phyloP scores from a whole-genome alignment of 2,797 vertebrate species.

The Sebastes wilsoni region DNA sequence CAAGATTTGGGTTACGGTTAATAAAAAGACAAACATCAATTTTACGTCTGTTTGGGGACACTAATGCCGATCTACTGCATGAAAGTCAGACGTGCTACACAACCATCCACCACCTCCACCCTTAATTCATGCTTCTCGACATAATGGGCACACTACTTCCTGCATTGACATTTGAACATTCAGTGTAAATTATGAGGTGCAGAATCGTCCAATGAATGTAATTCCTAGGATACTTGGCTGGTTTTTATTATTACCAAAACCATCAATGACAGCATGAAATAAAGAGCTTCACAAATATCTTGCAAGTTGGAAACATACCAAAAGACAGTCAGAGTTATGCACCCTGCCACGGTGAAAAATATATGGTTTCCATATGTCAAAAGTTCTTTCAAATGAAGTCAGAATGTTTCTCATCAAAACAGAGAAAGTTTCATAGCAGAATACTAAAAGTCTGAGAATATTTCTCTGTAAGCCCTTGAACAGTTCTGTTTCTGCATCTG shows the following conservation, averaged over 20 bases:
- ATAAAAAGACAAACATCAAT: not conserved
- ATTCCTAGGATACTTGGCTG: not conserved
- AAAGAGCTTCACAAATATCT: constrained; percentile 3
- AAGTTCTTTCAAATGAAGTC: constrained; percentile 25
- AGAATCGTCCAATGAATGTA: not conserved
- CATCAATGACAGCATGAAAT: constrained; percentile 13
- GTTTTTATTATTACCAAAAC: constrained; percentile 3
- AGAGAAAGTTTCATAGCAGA: constrained; percentile 11
- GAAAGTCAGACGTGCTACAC: not conserved
- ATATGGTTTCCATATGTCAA: constrained; percentile 49
- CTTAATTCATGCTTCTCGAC: not conserved
- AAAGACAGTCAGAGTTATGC: not conserved
- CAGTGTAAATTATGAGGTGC: not conserved
- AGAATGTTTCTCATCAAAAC: constrained; percentile 38
- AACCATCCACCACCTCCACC: not conserved
- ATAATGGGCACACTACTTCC: not conserved
- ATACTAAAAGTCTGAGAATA: constrained; percentile 25
- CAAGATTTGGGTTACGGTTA: not conserved
- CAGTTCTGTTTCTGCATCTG: constrained; percentile 55
- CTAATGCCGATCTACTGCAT: not conserved
- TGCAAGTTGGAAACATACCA: constrained; percentile 5
- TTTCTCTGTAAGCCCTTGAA: constrained; percentile 27
- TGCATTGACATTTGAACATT: not conserved
- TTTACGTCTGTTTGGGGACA: not conserved
- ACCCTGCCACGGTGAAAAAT: constrained; percentile 4